phyloP scores from a whole-genome alignment of 1,140 invertebrate species.

The Mactra quadrangularis region DNA sequence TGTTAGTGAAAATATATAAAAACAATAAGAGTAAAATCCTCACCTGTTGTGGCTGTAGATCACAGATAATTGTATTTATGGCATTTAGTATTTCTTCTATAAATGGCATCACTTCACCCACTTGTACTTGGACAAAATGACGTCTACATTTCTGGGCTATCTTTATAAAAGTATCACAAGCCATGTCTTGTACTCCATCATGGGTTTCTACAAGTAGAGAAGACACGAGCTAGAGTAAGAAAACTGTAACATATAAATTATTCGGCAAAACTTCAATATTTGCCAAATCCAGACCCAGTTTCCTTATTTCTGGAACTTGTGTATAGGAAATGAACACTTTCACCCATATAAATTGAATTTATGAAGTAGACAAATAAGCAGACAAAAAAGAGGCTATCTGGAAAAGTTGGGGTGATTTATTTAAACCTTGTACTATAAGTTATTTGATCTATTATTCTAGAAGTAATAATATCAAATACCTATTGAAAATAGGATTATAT shows the following conservation, averaged over 20 bases:
- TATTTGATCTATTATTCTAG: too few species aligned
- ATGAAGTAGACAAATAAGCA: background rate
- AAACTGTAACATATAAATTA: background rate
- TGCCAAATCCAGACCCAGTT: background rate
- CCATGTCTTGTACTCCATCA: constrained; percentile 99
- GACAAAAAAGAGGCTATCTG: background rate
- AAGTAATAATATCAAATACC: too few species aligned
- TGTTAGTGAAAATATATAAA: too few species aligned
- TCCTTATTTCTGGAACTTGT: too few species aligned
- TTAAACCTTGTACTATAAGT: too few species aligned
- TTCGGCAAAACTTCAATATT: too few species aligned
- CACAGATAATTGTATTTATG: constrained; percentile 99
- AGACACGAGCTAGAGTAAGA: background rate
- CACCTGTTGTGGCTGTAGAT: constrained; percentile 98
- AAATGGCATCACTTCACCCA: constrained; percentile 98
- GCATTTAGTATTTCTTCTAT: constrained; percentile 99
- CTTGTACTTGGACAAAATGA: constrained; percentile 98
- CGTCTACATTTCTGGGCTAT: constrained; percentile 99
- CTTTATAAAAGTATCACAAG: constrained; percentile 99
- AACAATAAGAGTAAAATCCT: too few species aligned
- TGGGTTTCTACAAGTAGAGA: constrained; percentile 93
- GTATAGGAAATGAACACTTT: background rate
- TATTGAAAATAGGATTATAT: too few species aligned
- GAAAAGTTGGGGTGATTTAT: background rate
- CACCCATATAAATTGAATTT: background rate